Conservation (phyloP, 2,888 invertebrate species). For the Acheta domesticus region DNA sequence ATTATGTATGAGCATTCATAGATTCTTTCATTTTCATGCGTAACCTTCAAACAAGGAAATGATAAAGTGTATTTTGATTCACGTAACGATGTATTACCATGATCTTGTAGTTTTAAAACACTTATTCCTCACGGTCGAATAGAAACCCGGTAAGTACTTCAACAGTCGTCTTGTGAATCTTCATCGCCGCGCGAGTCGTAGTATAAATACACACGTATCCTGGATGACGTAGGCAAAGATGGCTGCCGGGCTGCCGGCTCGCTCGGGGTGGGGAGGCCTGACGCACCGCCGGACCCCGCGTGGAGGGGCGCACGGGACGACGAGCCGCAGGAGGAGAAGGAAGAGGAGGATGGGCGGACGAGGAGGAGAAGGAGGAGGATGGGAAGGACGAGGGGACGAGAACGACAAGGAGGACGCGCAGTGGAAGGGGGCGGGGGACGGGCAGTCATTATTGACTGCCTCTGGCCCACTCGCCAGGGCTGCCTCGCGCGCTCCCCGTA, state of each 20-base stretch:
- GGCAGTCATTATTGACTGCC: conserved; percentile 18
- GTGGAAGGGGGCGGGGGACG: not conserved
- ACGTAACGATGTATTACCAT: too few relatives aligned
- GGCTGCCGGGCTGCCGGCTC: not conserved
- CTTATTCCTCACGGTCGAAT: too few relatives aligned
- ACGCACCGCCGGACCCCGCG: conserved; percentile 9
- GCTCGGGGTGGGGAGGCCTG: conserved; percentile 6
- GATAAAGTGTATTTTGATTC: too few relatives aligned
- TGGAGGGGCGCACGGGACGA: not conserved
- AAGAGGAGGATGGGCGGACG: not conserved
- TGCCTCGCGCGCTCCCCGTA: not conserved
- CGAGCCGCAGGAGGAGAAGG: conserved; percentile 18
- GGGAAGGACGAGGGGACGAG: conserved; percentile 1
- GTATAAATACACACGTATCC: conserved; percentile 18
- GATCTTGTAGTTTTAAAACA: too few relatives aligned
- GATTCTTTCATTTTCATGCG: too few relatives aligned
- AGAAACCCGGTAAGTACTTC: too few relatives aligned
- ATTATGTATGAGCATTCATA: too few relatives aligned
- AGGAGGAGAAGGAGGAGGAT: not conserved
- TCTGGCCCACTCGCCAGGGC: not conserved
- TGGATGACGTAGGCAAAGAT: conserved; percentile 18
- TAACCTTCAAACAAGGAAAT: too few relatives aligned
- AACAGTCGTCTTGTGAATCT: not conserved
- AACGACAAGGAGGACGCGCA: conserved; percentile 6
- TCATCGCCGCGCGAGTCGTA: not conserved